Evolutionary conservation across 37 sponge, comb jelly and placozoan species (phyloP).

Genomic region (Sycon ciliatum): DNA sequence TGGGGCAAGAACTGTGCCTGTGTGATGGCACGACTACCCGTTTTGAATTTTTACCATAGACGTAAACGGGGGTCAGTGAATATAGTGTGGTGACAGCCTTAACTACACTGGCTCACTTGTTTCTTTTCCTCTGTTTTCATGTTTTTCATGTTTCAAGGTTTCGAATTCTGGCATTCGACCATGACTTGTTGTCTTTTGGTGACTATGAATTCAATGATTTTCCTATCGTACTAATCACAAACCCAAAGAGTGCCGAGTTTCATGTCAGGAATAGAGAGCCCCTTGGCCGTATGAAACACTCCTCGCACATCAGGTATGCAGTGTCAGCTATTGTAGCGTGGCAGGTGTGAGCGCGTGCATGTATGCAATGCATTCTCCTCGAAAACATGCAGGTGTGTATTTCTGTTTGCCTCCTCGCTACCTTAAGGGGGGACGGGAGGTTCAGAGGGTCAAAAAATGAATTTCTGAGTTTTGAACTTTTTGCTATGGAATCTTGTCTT

Average conservation of each 20-base stretch:
- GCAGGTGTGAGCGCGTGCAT: too few species aligned
- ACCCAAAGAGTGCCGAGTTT: constrained; percentile 68
- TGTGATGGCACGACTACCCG: too few species aligned
- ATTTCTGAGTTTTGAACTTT: too few species aligned
- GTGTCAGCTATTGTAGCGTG: too few species aligned
- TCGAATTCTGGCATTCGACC: constrained; percentile 73
- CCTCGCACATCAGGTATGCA: constrained; percentile 77
- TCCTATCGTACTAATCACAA: constrained; percentile 75
- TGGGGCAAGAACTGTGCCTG: too few species aligned
- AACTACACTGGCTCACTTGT: too few species aligned
- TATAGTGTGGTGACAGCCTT: neutral
- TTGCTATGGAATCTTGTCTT: too few species aligned
- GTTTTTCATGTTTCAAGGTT: constrained; percentile 41
- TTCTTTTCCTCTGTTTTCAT: too few species aligned
- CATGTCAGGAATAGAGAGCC: constrained; percentile 53
- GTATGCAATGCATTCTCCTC: neutral
- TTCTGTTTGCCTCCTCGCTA: neutral
- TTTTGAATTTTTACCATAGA: too few species aligned
- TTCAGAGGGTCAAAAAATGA: too few species aligned
- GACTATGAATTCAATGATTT: constrained; percentile 44
- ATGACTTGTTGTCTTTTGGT: constrained; percentile 74
- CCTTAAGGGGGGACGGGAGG: too few species aligned
- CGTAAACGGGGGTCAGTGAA: too few species aligned
- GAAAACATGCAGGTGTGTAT: neutral
- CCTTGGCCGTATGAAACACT: constrained; percentile 41